phyloP scores from a whole-genome alignment of 2,888 invertebrate species.

The Desoria tigrina region DNA sequence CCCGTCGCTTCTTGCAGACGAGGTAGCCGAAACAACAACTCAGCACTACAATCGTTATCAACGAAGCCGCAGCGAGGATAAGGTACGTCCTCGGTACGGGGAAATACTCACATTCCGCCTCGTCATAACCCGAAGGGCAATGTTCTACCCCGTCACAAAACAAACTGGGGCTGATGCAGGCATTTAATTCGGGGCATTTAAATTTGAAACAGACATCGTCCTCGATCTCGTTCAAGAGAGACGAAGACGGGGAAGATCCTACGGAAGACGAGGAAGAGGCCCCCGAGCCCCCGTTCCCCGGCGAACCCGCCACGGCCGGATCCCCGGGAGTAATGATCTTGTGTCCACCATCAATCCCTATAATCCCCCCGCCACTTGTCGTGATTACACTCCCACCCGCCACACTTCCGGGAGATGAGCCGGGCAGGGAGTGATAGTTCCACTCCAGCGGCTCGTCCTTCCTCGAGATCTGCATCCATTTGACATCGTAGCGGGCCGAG shows the following conservation, averaged over 20 bases:
- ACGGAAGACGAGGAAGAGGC: slow-evolving; percentile 35
- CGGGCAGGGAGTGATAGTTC: slow-evolving; percentile 33
- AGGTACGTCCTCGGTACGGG: slow-evolving; percentile 47
- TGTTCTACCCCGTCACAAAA: slow-evolving; percentile 50
- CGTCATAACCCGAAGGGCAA: slow-evolving; percentile 50
- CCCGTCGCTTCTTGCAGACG: slow-evolving; percentile 41
- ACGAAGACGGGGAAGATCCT: slow-evolving; percentile 30
- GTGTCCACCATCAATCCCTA: slow-evolving; percentile 17
- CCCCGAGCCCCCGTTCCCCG: slow-evolving; percentile 11
- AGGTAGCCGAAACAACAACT: slow-evolving; percentile 49
- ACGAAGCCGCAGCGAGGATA: slow-evolving; percentile 39
- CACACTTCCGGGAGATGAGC: slow-evolving; percentile 11
- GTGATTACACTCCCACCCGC: slow-evolving; percentile 2
- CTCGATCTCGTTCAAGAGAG: slow-evolving; percentile 39
- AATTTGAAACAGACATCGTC: slow-evolving; percentile 47
- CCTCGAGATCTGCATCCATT: slow-evolving; percentile 44
- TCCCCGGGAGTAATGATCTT: slow-evolving; percentile 16
- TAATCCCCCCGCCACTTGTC: slow-evolving; percentile 14
- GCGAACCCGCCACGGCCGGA: not conserved
- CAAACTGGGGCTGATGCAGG: slow-evolving; percentile 42
- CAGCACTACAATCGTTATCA: slow-evolving; percentile 41
- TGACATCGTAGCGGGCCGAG: slow-evolving; percentile 35
- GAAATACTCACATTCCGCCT: slow-evolving; percentile 50
- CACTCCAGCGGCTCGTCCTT: slow-evolving; percentile 41
- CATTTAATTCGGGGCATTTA: slow-evolving; percentile 46